Base-by-base conservation (phyloP, 2,113 vertebrate genomes). In the Aldabrachelys gigantea region DNA sequence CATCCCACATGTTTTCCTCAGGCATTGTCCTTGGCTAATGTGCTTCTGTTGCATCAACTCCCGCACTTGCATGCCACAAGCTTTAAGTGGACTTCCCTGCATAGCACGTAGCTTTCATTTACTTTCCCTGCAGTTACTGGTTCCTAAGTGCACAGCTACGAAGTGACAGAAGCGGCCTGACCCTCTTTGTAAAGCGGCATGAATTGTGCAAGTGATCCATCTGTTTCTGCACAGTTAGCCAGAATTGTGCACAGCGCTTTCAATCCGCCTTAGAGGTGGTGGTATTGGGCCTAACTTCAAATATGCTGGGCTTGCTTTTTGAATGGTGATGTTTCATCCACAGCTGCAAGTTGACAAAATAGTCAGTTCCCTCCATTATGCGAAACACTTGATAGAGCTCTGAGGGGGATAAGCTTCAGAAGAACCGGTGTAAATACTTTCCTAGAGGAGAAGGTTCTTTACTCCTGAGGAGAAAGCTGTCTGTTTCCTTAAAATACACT, bases 391-490 rank as follows among this genome's bases (percentile, higher is more conserved):
- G 9, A 5, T 27, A 27, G 25, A 25, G 25, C 56, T 57, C 25
- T 10, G 25, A 57, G 4, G 25, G 24, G 56, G 56, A 27, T 27
- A 27, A 69, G 21, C 35, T 69, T 69, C 59, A 16, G 59, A 69
- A 69, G 62, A 69, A 19, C 16, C 4, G 2, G 65, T 72, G n/a
- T 38, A 38, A 21, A n/a, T 69, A 21, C 35, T 38, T 69, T 38
- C 17, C n/a, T n/a, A 8, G n/a, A 72, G 8, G n/a, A 19, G 17
- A 72, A 38, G 65, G 65, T 72, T 72, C 22, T n/a, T 52, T 0
- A 0, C 41, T n/a, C 16, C 47, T 76, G 35, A n/a, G 35, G n/a
- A 19, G 65, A 17, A 11, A 62, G 27, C 57, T n/a, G 14, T 53
- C 50, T 22, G 0, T 44, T 56, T 52, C 53, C 62, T 86, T 57